Percentiles rank a stretch among this genome's conserved stretches.
Evolutionary conservation across 2,113 vertebrate genomes (phyloP).

Genomic region (Okapia johnstoni): DNA sequence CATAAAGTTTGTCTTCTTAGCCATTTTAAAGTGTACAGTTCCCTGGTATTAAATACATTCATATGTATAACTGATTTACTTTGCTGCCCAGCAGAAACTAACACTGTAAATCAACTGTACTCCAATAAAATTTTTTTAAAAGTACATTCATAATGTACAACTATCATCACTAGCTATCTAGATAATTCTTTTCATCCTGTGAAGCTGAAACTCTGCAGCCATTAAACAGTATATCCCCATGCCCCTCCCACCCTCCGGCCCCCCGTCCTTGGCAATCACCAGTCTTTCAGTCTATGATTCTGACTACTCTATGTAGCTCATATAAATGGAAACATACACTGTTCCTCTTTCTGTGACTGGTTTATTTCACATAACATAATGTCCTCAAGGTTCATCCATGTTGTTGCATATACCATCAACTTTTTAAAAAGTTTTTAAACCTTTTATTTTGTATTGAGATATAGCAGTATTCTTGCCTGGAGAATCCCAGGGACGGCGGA

Average conservation of each 20-base stretch:
- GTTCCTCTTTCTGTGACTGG: background rate
- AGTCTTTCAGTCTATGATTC: background rate
- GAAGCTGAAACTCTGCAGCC: background rate
- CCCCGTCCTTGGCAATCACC: background rate
- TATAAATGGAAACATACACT: background rate
- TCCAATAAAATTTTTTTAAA: background rate
- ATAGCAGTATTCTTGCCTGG: background rate
- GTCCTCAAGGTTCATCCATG: background rate
- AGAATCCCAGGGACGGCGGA: too few relatives aligned
- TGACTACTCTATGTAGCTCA: background rate
- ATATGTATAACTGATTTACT: background rate
- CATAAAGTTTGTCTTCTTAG: background rate
- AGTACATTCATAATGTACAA: background rate
- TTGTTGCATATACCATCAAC: background rate
- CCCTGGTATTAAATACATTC: background rate
- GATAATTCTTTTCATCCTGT: background rate
- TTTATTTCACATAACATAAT: background rate
- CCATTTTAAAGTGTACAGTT: background rate
- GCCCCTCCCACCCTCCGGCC: rapidly evolving
- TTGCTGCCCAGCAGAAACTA: background rate
- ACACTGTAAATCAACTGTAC: background rate
- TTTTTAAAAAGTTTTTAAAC: background rate
- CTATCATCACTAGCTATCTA: background rate
- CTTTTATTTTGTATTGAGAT: background rate
- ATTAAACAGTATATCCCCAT: background rate